These are phyloP conservation scores for Eublepharis macularius DNA, from an alignment of 2,113 vertebrate species.

Conservation along the genomic window DNA sequence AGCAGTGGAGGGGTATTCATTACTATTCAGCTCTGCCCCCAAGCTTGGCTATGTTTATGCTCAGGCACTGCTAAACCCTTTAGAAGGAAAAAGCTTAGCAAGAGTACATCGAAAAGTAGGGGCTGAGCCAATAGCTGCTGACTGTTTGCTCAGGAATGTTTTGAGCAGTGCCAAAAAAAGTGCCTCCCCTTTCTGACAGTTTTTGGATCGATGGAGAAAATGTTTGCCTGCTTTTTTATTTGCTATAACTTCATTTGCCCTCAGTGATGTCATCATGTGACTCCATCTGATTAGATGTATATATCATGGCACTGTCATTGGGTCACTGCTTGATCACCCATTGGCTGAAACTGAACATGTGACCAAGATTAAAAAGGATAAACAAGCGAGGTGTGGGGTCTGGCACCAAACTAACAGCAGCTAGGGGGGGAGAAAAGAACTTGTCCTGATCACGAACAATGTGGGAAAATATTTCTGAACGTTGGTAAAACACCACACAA, in stretches of 20 bases:
- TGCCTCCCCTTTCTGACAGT: neutral
- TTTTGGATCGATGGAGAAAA: neutral
- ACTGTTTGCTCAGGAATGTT: neutral
- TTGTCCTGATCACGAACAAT: no score
- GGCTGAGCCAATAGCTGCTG: neutral
- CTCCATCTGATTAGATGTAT: neutral
- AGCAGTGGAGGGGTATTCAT: neutral
- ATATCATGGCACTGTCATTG: no score
- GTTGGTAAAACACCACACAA: no score
- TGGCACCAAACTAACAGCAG: no score
- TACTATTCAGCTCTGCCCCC: neutral
- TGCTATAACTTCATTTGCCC: neutral
- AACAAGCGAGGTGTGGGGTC: no score
- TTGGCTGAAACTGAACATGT: neutral
- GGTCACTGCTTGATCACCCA: neutral
- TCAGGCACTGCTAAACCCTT: neutral
- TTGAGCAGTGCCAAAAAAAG: neutral
- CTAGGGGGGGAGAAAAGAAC: no score
- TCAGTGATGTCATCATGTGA: neutral
- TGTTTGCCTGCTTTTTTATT: no score
- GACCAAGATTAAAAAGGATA: neutral
- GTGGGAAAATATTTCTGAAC: no score
- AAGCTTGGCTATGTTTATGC: neutral
- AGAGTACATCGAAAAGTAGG: neutral
- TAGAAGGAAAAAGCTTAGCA: neutral